Evolutionary conservation across 1,140 invertebrate species (phyloP).

Genomic region (Drosophila sturtevanti): DNA sequence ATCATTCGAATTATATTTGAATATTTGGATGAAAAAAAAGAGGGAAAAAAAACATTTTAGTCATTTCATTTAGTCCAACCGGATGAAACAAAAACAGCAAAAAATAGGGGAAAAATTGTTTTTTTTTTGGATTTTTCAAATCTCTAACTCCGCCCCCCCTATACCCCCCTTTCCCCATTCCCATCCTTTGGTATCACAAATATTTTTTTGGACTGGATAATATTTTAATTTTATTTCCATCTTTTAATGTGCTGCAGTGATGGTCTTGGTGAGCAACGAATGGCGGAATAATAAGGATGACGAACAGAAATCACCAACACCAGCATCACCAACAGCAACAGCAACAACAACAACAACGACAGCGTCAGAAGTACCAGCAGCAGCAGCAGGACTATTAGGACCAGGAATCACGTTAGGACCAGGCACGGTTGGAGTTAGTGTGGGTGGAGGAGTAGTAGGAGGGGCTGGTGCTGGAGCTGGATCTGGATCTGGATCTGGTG

Average conservation of each 20-base stretch:
- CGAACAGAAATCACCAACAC: slow-evolving; percentile 31
- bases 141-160: background rate
- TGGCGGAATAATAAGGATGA: slow-evolving; percentile 62
- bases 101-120: slow-evolving; percentile 7
- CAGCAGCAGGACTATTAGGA: slow-evolving; percentile 12
- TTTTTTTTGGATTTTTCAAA: background rate
- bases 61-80: slow-evolving; percentile 20
- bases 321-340: background rate
- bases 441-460: slow-evolving; percentile 15
- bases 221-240: background rate
- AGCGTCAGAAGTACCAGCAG: slow-evolving; percentile 15
- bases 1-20: slow-evolving; percentile 1
- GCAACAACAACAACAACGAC: background rate
- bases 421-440: background rate
- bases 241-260: slow-evolving; percentile 46
- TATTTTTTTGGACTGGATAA: slow-evolving; percentile 10
- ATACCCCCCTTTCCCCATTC: too few relatives aligned
- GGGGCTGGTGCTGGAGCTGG: slow-evolving; percentile 8
- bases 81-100: slow-evolving; percentile 22
- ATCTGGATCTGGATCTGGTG: slow-evolving; percentile 4
- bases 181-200: background rate
- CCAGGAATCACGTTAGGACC: background rate
- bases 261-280: slow-evolving; percentile 73
- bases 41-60: slow-evolving; percentile 6
- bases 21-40: too few relatives aligned